phyloP scores from a whole-genome alignment of 2,113 vertebrate genomes.

The Garra rufa region DNA sequence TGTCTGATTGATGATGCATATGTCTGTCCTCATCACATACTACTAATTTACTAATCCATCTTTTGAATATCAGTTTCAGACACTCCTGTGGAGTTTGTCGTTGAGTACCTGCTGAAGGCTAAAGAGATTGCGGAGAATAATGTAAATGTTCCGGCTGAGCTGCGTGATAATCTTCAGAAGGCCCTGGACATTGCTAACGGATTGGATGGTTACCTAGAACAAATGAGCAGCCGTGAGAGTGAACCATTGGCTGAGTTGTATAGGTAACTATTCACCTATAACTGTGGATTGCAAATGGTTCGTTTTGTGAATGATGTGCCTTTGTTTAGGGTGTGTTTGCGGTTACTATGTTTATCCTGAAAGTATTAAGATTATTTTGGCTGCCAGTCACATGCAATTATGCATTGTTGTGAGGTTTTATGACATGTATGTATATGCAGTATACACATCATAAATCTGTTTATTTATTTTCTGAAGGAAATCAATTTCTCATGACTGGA shows the following conservation, averaged over 20 bases:
- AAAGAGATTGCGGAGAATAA: constrained; percentile 68
- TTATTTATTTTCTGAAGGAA: constrained; percentile 59
- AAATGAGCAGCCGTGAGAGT: constrained; percentile 70
- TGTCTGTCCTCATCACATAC: background rate
- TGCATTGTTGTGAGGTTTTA: background rate
- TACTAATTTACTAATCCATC: background rate
- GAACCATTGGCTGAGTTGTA: constrained; percentile 69
- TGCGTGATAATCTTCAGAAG: constrained; percentile 71
- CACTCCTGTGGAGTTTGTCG: constrained; percentile 71
- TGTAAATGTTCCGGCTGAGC: constrained; percentile 67
- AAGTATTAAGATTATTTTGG: background rate
- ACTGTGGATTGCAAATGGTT: background rate
- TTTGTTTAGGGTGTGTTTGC: constrained; percentile 2
- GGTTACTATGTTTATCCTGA: background rate
- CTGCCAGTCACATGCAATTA: background rate
- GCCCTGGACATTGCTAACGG: constrained; percentile 76
- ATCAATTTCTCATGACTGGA: constrained; percentile 72
- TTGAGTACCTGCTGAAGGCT: constrained; percentile 78
- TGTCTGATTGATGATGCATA: too few species aligned
- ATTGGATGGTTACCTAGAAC: constrained; percentile 74
- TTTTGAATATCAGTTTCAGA: constrained; percentile 67
- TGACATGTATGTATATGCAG: background rate
- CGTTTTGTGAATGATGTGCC: background rate
- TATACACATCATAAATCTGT: background rate
- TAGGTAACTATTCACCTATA: constrained; percentile 53